Evolutionary conservation across 2,797 vertebrate species (phyloP).

Genomic region (Pterois miles): DNA sequence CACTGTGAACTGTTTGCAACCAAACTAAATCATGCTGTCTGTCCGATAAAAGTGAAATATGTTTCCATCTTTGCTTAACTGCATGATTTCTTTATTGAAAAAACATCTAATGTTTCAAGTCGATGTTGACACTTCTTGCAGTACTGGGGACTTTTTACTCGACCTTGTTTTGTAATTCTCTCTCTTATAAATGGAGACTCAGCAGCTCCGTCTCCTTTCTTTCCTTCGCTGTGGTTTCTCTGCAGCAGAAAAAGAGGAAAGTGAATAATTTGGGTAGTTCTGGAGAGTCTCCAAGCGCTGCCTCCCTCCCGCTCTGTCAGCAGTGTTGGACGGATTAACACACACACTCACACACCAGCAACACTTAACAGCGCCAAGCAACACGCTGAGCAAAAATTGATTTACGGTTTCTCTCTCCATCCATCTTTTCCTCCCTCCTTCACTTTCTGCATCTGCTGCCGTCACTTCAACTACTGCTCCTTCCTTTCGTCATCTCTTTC

Average conservation of each 20-base stretch:
- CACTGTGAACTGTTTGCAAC: neutral
- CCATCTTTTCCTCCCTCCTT: neutral
- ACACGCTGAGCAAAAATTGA: conserved; percentile 35
- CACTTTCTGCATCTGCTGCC: neutral
- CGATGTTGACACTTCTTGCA: neutral
- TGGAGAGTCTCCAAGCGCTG: conserved; percentile 25
- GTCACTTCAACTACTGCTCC: neutral
- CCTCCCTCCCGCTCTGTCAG: conserved; percentile 13
- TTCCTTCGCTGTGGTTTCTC: neutral
- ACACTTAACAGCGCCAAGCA: conserved; percentile 18
- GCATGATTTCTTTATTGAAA: neutral
- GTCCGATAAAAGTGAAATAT: neutral
- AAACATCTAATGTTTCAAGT: neutral
- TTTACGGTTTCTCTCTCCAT: conserved; percentile 26
- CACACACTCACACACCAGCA: neutral
- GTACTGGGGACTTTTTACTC: neutral
- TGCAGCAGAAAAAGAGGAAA: conserved; percentile 20
- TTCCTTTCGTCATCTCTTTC: neutral
- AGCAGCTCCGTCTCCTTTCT: neutral
- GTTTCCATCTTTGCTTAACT: neutral
- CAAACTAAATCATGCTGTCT: neutral
- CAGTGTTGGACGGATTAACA: conserved; percentile 33
- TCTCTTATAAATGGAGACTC: neutral
- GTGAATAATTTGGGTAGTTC: conserved; percentile 32
- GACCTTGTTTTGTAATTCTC: neutral